Conservation (phyloP, 2,797 vertebrate species). For the Mionectes olivaceus region DNA sequence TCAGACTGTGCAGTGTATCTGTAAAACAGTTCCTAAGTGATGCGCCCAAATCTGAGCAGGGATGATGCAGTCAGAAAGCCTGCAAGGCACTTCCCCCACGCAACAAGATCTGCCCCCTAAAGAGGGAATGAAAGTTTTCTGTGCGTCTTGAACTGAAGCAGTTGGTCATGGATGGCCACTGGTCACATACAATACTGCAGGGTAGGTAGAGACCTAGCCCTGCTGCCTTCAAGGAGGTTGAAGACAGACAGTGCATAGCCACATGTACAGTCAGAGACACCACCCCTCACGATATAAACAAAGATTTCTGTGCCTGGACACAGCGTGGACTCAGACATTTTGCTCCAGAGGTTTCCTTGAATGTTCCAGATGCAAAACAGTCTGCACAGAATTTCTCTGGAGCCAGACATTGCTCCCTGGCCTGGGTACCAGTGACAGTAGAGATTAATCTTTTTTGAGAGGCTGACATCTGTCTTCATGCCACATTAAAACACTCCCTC, state of each 20-base stretch:
- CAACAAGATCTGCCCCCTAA: not conserved
- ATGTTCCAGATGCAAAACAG: not conserved
- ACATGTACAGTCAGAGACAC: not conserved
- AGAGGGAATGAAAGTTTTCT: not conserved
- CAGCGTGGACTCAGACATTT: not conserved
- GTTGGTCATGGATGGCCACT: not conserved
- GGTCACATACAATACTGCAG: not conserved
- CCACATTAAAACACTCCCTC: not conserved
- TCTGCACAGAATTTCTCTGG: not conserved
- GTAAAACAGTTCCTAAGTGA: not conserved
- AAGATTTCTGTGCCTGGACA: not conserved
- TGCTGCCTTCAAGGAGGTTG: rapidly evolving
- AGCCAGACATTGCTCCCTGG: not conserved
- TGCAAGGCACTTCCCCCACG: not conserved
- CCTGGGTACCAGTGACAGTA: not conserved
- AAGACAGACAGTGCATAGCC: not conserved
- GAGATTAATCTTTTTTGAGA: not conserved
- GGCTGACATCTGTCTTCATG: constrained; percentile 8
- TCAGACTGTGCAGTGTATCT: not conserved
- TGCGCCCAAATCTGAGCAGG: not conserved
- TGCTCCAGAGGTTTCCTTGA: not conserved
- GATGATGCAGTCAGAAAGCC: not conserved
- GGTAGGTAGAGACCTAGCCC: not conserved
- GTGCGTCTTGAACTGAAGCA: not conserved
- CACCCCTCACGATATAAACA: rapidly evolving